These are phyloP conservation scores for Branchinecta lynchi DNA, from an alignment of 1,140 invertebrate species.

Conservation along the genomic window DNA sequence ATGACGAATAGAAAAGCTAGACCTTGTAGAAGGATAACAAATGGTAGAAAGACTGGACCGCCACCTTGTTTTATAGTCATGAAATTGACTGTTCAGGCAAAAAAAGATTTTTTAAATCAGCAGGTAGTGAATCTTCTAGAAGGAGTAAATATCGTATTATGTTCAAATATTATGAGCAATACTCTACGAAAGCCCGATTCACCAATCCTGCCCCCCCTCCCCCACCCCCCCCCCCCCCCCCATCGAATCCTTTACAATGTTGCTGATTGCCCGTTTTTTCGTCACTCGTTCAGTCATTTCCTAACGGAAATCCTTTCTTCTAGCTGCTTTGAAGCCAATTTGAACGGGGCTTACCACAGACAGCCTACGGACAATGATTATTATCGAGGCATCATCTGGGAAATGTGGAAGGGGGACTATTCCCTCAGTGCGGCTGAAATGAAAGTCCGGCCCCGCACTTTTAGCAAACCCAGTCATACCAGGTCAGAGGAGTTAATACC, in stretches of 20 bases:
- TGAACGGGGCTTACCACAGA: conserved; percentile 40
- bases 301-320: conserved; percentile 11
- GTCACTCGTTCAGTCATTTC: neutral
- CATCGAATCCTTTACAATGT: neutral
- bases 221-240: too few relatives aligned
- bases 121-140: too few relatives aligned
- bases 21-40: too few relatives aligned
- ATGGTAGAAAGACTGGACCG: too few relatives aligned
- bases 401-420: conserved; percentile 40
- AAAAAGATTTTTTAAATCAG: too few relatives aligned
- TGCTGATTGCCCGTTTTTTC: conserved; percentile 21
- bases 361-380: conserved; percentile 35
- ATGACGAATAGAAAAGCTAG: too few relatives aligned
- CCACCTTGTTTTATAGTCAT: too few relatives aligned
- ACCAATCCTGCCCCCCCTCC: too few relatives aligned
- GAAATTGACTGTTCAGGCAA: too few relatives aligned
- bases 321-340: conserved; percentile 43
- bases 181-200: too few relatives aligned
- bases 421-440: conserved; percentile 33
- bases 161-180: too few relatives aligned
- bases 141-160: too few relatives aligned
- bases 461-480: conserved; percentile 15
- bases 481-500: neutral
- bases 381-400: conserved; percentile 44
- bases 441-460: conserved; percentile 32